Percentiles rank a stretch among this genome's conserved stretches.
Evolutionary conservation across 2,888 invertebrate species (phyloP).

Genomic region (Pherbina coryleti): DNA sequence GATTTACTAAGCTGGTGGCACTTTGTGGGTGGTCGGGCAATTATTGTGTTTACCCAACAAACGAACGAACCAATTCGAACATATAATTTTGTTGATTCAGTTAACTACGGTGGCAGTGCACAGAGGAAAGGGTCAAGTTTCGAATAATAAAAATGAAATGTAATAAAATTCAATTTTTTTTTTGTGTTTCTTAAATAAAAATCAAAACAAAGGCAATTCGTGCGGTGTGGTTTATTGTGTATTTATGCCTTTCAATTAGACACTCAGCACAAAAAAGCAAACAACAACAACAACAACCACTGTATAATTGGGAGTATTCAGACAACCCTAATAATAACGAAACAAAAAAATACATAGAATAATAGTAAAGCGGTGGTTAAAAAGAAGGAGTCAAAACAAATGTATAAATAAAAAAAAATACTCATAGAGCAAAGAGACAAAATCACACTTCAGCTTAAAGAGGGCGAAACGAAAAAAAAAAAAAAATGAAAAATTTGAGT

Average conservation of each 20-base stretch:
- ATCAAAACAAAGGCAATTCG: neutral
- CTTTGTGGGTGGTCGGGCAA: conserved; percentile 1
- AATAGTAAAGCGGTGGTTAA: neutral
- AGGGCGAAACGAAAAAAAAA: neutral
- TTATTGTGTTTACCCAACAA: neutral
- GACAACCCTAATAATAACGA: conserved; percentile 8
- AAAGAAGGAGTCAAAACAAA: neutral
- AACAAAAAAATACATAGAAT: neutral
- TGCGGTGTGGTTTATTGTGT: conserved; percentile 22
- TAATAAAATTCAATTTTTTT: neutral
- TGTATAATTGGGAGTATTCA: conserved; percentile 1
- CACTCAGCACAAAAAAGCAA: neutral
- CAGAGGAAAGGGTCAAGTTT: conserved; percentile 8
- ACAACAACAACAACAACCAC: conserved; percentile 6
- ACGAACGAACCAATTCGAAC: neutral
- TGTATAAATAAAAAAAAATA: neutral
- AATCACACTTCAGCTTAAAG: conserved; percentile 11
- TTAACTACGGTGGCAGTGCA: neutral
- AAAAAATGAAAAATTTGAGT: neutral
- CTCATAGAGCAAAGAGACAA: neutral
- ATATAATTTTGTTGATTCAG: neutral
- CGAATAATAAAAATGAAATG: neutral
- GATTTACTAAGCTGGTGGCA: neutral
- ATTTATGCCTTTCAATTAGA: conserved; percentile 34
- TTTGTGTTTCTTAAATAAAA: neutral